Conservation (phyloP, 2,113 vertebrate genomes). For the Naja naja region DNA sequence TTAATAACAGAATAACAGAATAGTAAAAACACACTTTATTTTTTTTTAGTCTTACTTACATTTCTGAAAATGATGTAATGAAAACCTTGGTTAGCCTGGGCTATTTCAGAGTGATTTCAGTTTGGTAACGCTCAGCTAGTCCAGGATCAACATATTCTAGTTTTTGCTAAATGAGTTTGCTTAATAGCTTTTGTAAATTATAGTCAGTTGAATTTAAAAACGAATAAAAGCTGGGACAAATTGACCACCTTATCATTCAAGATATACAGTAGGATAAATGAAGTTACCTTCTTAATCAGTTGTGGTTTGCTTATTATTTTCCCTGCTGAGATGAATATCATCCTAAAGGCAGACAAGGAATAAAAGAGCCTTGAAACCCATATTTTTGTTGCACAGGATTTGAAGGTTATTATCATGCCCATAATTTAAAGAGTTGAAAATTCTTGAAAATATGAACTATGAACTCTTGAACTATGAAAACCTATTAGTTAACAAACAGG, state of each 20-base stretch:
- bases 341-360: background rate
- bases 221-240: background rate
- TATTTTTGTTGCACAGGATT: background rate
- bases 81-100: constrained; percentile 20
- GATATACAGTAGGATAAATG: background rate
- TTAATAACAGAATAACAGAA: constrained; percentile 25
- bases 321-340: background rate
- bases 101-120: background rate
- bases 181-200: background rate
- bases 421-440: background rate
- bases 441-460: too few relatives aligned
- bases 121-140: constrained; percentile 28
- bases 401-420: background rate
- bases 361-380: background rate
- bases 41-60: constrained; percentile 30
- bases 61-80: constrained; percentile 37
- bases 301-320: background rate
- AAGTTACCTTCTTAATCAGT: background rate
- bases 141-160: background rate
- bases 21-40: constrained; percentile 9
- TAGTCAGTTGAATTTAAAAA: background rate
- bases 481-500: background rate
- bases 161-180: background rate
- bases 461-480: too few relatives aligned
- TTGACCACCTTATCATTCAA: background rate